These are phyloP conservation scores for Maccullochella peelii DNA, from an alignment of 2,113 vertebrate species.

Conservation along the genomic window DNA sequence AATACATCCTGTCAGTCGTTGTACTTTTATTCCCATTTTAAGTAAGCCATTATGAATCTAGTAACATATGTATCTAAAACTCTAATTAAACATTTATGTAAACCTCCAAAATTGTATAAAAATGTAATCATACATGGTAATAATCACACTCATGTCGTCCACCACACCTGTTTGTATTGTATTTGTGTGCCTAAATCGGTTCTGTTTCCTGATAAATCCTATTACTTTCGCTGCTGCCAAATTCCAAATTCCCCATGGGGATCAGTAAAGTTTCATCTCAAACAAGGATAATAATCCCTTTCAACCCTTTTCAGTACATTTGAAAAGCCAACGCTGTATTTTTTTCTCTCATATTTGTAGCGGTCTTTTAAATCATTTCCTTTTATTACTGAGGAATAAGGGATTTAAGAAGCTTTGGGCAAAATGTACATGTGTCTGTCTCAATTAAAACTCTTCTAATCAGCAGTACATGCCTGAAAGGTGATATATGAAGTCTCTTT, in stretches of 20 bases:
- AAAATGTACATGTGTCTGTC: conserved; percentile 6
- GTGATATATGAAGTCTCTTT: conserved; percentile 1
- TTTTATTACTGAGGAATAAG: background rate
- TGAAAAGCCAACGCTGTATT: background rate
- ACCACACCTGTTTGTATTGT: conserved; percentile 4
- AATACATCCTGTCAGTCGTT: background rate
- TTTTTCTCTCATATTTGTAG: background rate
- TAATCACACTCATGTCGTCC: background rate
- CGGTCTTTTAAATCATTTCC: background rate
- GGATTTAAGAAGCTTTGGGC: background rate
- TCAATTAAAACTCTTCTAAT: conserved; percentile 11
- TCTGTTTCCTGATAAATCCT: background rate
- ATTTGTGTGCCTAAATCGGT: background rate
- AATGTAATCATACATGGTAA: background rate
- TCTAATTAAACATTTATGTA: background rate
- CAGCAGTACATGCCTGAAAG: background rate
- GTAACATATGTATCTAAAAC: background rate
- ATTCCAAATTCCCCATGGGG: background rate
- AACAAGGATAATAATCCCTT: background rate
- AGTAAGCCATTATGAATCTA: background rate
- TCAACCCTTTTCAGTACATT: background rate
- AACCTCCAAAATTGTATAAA: too few species aligned
- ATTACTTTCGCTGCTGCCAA: background rate
- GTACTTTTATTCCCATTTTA: background rate
- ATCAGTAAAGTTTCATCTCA: conserved; percentile 2